Base-by-base conservation (phyloP, 2,113 vertebrate genomes). In the Tenebrosternarchus preto region DNA sequence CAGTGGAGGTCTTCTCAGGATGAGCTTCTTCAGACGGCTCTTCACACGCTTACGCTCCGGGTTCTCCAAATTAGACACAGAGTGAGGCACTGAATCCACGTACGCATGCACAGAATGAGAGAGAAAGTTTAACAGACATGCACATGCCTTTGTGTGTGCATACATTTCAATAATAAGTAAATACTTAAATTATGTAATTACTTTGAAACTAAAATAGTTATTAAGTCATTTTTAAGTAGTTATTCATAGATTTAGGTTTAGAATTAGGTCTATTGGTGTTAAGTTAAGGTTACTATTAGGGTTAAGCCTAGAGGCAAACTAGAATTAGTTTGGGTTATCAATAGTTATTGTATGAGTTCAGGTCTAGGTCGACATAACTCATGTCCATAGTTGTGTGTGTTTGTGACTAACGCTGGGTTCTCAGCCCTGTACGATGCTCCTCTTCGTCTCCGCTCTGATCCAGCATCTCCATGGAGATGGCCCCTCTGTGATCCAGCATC, bases 401-500 rank as follows among this genome's bases (percentile, higher is more conserved):
- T 20, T 57, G 3, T 6, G 7, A 87, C 93, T 91, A 83, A 94
- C 93, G 82, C 2, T 91, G 84, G 1, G 82, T 68, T 82, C 89
- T 91, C 56, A 19, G 33, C 73, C 84, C 6, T 17, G 39, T 6
- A 78, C 89, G 1, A 12, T 85, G 33, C 8, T 87, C 0, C 0
- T 96, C 95, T 59, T 97, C 95, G 0, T 96, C 96, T 11, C 93
- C 95, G 1, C 95, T 96, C 74, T 95, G 90, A 24, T 97, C 95
- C 79, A 91, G 73, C 86, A 95, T 88, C 72, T 97, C 95, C 12
- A 93, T 85, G 12, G 76, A 92, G 81, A 87, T 92, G 0, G 93
- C 88, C 63, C 89, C 90, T 5, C 84, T 91, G n/a, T 95, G 90
- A 24, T 97, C 95, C 79, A 91, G 73, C 86, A 95, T 88, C 72